Percentiles rank a stretch among this genome's conserved stretches.
Conservation (phyloP, 2,113 vertebrate species). For the Glaucomys volans region DNA sequence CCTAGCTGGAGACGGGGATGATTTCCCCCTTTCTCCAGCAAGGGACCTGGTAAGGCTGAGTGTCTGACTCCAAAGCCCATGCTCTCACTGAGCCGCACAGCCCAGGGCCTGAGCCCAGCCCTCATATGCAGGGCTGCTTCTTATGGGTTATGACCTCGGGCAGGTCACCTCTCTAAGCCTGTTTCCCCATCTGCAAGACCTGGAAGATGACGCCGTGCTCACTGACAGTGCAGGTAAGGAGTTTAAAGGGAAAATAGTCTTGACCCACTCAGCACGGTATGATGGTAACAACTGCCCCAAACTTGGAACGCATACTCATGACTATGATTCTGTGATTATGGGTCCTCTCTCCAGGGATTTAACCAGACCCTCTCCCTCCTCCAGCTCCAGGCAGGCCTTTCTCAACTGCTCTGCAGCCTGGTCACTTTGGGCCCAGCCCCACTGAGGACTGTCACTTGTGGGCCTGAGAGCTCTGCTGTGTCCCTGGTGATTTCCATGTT, state of each 20-base stretch:
- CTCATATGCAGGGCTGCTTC: not conserved
- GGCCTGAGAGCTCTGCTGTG: not conserved
- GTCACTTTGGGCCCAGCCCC: not conserved
- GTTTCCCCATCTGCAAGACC: not conserved
- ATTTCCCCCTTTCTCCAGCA: not conserved
- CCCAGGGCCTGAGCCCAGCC: not conserved
- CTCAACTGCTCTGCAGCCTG: not conserved
- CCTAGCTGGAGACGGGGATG: not conserved
- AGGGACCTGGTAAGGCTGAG: not conserved
- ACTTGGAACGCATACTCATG: not conserved
- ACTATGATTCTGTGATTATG: not conserved
- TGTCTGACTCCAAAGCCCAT: not conserved
- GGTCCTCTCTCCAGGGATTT: not conserved
- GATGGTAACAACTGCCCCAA: not conserved
- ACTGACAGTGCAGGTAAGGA: not conserved
- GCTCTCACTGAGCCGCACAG: not conserved
- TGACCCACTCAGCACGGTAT: not conserved
- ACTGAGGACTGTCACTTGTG: accelerated
- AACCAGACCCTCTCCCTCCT: not conserved
- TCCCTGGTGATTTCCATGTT: accelerated
- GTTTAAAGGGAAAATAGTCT: not conserved
- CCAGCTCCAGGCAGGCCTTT: not conserved
- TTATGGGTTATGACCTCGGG: not conserved
- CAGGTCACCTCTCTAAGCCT: not conserved
- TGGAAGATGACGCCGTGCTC: accelerated